Conservation (phyloP, 2,113 vertebrate genomes). For the Mystacornis crossleyi region DNA sequence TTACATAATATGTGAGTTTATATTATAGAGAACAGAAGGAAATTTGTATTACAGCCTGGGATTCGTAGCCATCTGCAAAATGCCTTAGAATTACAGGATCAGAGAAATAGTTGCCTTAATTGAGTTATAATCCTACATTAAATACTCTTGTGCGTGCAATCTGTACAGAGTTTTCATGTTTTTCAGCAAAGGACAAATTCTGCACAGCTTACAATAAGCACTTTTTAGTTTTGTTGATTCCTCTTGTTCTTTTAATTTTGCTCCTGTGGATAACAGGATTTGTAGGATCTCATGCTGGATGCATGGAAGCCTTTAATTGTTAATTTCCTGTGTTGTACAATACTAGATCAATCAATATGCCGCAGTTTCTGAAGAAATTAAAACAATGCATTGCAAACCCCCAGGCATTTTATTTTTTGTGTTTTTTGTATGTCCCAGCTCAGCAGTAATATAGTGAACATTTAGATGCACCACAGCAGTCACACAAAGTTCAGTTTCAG, state of each 20-base stretch:
- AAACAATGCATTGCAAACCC: background rate
- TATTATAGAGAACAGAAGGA: background rate
- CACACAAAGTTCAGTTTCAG: background rate
- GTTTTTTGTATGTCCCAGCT: background rate
- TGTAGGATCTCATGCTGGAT: background rate
- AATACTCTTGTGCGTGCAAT: background rate
- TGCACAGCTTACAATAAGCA: background rate
- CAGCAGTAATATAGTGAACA: background rate
- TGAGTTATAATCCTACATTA: constrained; percentile 42
- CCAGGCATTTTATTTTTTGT: background rate
- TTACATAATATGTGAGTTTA: background rate
- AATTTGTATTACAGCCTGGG: background rate
- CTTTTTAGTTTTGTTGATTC: background rate
- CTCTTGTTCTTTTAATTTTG: background rate
- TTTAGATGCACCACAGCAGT: background rate
- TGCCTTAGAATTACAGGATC: constrained; percentile 11
- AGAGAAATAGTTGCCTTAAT: constrained; percentile 32
- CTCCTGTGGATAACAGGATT: background rate
- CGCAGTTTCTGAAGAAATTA: background rate
- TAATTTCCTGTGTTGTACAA: background rate
- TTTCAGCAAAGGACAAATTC: constrained; percentile 8
- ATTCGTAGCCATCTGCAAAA: constrained; percentile 35
- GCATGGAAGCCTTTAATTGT: background rate
- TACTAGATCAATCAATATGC: background rate
- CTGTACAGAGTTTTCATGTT: background rate